Percentiles rank a stretch among this genome's conserved stretches.
Evolutionary conservation across 2,888 invertebrate genomes (phyloP).

Genomic region (Maniola hyperantus): DNA sequence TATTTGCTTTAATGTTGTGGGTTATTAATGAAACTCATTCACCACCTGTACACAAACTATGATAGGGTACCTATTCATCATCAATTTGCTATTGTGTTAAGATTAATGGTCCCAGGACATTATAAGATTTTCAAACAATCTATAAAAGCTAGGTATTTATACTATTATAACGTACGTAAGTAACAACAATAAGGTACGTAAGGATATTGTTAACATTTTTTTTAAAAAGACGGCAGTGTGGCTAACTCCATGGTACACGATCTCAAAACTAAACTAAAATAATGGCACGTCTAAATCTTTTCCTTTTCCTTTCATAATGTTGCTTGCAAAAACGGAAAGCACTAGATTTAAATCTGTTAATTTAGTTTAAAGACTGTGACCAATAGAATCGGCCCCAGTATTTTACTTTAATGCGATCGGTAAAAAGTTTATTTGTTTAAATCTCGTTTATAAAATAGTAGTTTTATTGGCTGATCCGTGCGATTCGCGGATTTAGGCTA

Average conservation of each 20-base stretch:
- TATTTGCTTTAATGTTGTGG: not conserved
- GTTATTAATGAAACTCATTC: slow-evolving; percentile 7
- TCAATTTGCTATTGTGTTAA: not conserved
- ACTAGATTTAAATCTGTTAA: too few species aligned
- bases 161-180: too few species aligned
- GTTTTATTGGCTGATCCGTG: slow-evolving; percentile 11
- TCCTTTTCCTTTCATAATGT: too few species aligned
- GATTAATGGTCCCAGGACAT: slow-evolving; percentile 8
- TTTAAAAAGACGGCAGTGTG: too few species aligned
- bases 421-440: not conserved
- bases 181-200: too few species aligned
- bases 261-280: too few species aligned
- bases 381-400: too few species aligned
- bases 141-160: not conserved
- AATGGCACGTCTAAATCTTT: too few species aligned
- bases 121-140: slow-evolving; percentile 1
- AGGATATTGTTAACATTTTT: too few species aligned
- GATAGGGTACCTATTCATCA: slow-evolving; percentile 2
- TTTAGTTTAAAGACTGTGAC: too few species aligned
- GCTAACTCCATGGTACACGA: too few species aligned
- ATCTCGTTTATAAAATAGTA: slow-evolving; percentile 9
- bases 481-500: slow-evolving; percentile 18
- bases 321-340: too few species aligned
- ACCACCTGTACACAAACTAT: slow-evolving; percentile 4
- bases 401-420: not conserved